A percentile compares a stretch with the other conserved stretches of the same genome.
These are phyloP conservation scores for Heliconius hortense DNA, from an alignment of 2,888 invertebrate species.

Conservation along the genomic window DNA sequence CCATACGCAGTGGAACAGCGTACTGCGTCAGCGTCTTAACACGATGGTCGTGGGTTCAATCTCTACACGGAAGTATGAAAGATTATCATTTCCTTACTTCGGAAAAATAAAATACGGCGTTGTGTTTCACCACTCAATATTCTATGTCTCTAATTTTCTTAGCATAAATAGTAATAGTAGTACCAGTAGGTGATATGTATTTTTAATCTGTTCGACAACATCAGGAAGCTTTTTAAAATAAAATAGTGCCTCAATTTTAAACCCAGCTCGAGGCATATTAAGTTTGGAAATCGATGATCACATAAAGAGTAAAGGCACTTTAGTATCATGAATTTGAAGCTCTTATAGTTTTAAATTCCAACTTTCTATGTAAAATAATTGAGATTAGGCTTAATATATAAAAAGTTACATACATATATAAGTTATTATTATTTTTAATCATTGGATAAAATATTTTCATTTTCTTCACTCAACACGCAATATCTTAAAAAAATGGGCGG, in stretches of 20 bases:
- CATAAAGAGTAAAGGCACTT: background rate
- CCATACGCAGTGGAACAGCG: too few relatives aligned
- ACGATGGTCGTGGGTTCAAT: too few relatives aligned
- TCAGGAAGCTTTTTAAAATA: background rate
- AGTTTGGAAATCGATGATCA: constrained; percentile 3
- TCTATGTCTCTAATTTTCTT: background rate
- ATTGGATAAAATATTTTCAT: too few relatives aligned
- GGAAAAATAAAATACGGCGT: too few relatives aligned
- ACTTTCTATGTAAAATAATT: background rate
- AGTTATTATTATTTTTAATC: background rate
- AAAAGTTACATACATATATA: background rate
- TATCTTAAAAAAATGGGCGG: too few relatives aligned
- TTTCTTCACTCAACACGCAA: too few relatives aligned
- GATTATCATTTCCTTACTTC: too few relatives aligned
- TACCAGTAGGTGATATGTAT: background rate
- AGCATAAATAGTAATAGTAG: too few relatives aligned
- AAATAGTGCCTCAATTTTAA: background rate
- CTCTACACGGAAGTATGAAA: too few relatives aligned
- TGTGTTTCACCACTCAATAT: background rate
- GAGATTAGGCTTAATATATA: background rate
- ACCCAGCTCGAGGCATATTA: background rate
- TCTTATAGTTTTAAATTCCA: background rate
- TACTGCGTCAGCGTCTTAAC: too few relatives aligned
- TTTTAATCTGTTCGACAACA: background rate
- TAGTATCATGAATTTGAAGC: background rate